phyloP scores from a whole-genome alignment of 2,888 invertebrate genomes.

The Ectemnius cavifrons region DNA sequence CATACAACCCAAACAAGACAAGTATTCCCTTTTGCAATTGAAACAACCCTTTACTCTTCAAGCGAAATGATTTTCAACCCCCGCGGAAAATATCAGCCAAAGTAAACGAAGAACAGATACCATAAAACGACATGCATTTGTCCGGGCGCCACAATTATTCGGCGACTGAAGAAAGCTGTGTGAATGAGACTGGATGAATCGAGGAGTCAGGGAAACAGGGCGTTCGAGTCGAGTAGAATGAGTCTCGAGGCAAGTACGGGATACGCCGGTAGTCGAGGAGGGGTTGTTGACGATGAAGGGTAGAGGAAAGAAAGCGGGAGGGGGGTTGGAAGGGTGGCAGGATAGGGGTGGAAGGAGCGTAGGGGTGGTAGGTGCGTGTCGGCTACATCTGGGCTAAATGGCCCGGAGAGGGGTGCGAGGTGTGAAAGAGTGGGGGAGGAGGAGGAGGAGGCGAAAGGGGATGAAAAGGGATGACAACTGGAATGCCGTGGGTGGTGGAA shows the following conservation, averaged over 20 bases:
- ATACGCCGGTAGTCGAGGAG: not conserved
- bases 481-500: not conserved
- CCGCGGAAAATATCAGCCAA: too few species aligned
- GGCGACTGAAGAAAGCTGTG: too few species aligned
- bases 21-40: too few species aligned
- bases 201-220: not conserved
- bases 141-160: too few species aligned
- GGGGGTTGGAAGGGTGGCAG: not conserved
- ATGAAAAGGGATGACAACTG: constrained; percentile 1
- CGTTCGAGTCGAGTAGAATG: not conserved
- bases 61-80: too few species aligned
- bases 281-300: too few species aligned
- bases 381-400: not conserved
- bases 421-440: not conserved
- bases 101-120: too few species aligned
- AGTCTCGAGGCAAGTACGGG: not conserved
- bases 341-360: not conserved
- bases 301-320: not conserved
- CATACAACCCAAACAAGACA: too few species aligned
- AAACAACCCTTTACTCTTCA: too few species aligned
- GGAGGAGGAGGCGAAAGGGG: not conserved
- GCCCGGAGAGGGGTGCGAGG: not conserved
- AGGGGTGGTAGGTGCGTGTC: not conserved
- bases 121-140: too few species aligned
- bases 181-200: constrained; percentile 2